phyloP scores from a whole-genome alignment of 2,888 invertebrate species.

The Acrobasis suavella region DNA sequence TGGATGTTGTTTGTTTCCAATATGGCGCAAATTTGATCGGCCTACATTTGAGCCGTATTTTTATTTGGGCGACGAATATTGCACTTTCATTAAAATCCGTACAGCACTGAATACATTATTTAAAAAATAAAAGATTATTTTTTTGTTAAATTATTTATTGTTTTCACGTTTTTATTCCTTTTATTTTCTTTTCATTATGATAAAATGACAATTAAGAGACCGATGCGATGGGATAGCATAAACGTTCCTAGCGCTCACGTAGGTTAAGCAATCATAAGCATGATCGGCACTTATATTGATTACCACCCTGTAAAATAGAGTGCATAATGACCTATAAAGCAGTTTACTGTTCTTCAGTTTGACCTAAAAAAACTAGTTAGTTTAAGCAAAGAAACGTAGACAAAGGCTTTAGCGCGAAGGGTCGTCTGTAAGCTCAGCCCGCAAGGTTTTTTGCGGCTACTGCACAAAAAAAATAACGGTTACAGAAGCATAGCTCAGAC shows the following conservation, averaged over 20 bases:
- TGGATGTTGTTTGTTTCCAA: slow-evolving; percentile 8
- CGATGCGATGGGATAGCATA: too few relatives aligned
- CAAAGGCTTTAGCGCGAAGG: slow-evolving; percentile 12
- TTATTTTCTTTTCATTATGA: too few relatives aligned
- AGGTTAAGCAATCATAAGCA: too few relatives aligned
- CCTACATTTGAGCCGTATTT: neutral
- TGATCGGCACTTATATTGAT: too few relatives aligned
- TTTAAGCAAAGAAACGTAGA: slow-evolving; percentile 5
- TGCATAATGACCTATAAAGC: neutral
- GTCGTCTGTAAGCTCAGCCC: slow-evolving; percentile 3
- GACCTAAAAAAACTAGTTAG: slow-evolving; percentile 10
- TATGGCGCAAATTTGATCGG: neutral
- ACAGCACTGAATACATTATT: neutral
- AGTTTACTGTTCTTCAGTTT: neutral
- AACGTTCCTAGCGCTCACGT: too few relatives aligned
- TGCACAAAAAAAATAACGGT: neutral
- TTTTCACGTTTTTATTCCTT: too few relatives aligned
- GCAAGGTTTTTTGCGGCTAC: slow-evolving; percentile 5
- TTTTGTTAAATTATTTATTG: too few relatives aligned
- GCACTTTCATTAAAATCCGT: neutral
- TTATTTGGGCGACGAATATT: neutral
- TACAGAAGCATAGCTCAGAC: neutral
- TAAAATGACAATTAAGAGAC: too few relatives aligned
- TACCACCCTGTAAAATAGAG: neutral
- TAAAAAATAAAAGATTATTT: too few relatives aligned